Evolutionary conservation across 1,140 invertebrate genomes (phyloP), one percentile per base, ranked within the genome.

Genomic region (Pinna nobilis): DNA sequence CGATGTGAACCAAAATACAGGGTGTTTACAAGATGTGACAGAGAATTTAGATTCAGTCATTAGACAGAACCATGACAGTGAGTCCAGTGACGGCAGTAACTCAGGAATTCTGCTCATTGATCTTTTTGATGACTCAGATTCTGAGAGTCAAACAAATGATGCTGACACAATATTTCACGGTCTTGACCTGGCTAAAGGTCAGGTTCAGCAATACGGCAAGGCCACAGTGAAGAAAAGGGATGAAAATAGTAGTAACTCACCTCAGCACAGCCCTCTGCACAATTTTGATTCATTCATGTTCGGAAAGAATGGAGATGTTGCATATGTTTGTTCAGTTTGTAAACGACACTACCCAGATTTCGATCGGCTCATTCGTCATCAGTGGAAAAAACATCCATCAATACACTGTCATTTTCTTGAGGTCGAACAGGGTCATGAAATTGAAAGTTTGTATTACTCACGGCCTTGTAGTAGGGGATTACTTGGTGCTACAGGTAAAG

Each of bases 311-410:
- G 80, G 80, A 15, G 61, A 53, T n/a, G 69, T 79, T 15, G 44
- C 37, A 32, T 64, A 74, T 30, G 76, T 84, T 9, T 84, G 83
- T 65, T 81, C 79, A 4, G 76, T 84, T 28, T 84, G 83, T 57
- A 79, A 75, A 35, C 70, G 77, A 39, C 79, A 84, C 47, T 84
- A 80, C 57, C 37, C 68, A 33, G 66, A 66, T 44, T 53, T 70
- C 23, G 81, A 83, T 20, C 51, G 67, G 28, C 41, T 81, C 23
- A 6, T 81, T 11, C 64, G 80, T 9, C 83, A 84, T 49, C 83
- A 84, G 57, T 74, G 66, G 59, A 83, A 83, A 50, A 83, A 83
- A 53, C 83, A 84, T 64, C 81, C 83, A 7, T 76, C 76, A 0
- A 80, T 84, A 6, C 67, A 82, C 35, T 82, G 79, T 49, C 74